A percentile compares a stretch with the other conserved stretches of the same genome.
phyloP scores from a whole-genome alignment of 2,888 invertebrate species.

The Plebejus argus region DNA sequence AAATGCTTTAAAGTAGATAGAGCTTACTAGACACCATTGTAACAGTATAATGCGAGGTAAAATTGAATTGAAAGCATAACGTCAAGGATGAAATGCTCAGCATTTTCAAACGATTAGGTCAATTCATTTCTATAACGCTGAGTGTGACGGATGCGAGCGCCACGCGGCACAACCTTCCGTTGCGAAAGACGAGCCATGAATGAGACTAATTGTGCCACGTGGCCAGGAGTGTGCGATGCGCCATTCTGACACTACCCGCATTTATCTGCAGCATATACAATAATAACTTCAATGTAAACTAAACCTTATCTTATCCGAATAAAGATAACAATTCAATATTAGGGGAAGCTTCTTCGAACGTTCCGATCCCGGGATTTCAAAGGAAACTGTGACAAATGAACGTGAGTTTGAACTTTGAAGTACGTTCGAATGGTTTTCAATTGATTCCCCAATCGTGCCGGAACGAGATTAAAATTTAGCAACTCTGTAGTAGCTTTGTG shows the following conservation, averaged over 20 bases:
- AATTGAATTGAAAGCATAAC: neutral
- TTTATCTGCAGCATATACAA: constrained; percentile 35
- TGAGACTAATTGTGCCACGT: constrained; percentile 75
- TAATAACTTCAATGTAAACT: constrained; percentile 31
- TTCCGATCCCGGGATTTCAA: constrained; percentile 33
- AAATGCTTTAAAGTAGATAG: neutral
- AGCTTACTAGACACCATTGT: neutral
- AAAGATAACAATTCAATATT: constrained; percentile 37
- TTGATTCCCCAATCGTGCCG: constrained; percentile 49
- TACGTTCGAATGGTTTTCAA: constrained; percentile 56
- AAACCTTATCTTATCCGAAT: neutral
- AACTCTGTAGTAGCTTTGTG: constrained; percentile 39
- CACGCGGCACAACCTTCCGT: constrained; percentile 52
- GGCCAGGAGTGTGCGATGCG: constrained; percentile 54
- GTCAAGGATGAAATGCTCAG: constrained; percentile 28
- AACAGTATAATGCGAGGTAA: neutral
- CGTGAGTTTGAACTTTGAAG: constrained; percentile 64
- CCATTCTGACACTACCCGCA: constrained; percentile 47
- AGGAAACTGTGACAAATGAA: constrained; percentile 70
- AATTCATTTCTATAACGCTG: constrained; percentile 61
- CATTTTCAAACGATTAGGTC: constrained; percentile 63
- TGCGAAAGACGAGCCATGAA: constrained; percentile 55
- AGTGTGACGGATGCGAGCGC: constrained; percentile 55
- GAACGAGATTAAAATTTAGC: constrained; percentile 51
- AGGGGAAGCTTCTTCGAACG: constrained; percentile 23